Conservation (phyloP, 2,113 vertebrate genomes). For the Columbina picui region DNA sequence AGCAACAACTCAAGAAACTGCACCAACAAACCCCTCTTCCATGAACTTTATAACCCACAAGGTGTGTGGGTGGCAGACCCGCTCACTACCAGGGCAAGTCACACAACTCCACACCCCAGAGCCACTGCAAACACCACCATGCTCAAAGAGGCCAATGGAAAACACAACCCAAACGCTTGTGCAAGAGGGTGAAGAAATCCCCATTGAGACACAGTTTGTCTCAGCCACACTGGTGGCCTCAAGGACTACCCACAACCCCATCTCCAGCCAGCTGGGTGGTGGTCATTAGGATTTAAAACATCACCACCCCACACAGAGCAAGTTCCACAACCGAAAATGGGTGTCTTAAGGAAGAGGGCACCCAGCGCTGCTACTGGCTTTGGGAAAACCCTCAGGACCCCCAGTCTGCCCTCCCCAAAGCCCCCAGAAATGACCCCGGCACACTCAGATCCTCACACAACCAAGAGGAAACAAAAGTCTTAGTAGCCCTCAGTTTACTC, state of each 20-base stretch:
- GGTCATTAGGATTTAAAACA: background rate
- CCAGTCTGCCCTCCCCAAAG: background rate
- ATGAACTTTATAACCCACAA: rapidly evolving
- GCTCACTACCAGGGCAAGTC: rapidly evolving
- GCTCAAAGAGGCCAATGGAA: background rate
- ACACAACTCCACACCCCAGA: background rate
- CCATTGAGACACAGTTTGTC: rapidly evolving
- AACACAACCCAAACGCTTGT: background rate
- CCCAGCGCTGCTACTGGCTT: background rate
- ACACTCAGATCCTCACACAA: background rate
- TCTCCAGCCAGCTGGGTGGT: background rate
- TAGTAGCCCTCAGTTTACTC: background rate
- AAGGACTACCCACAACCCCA: rapidly evolving
- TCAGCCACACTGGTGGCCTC: background rate
- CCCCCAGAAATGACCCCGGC: rapidly evolving
- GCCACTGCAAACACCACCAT: background rate
- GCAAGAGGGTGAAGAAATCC: background rate
- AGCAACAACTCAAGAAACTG: background rate
- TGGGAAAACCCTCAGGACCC: background rate
- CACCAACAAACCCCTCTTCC: rapidly evolving
- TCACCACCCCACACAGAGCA: background rate
- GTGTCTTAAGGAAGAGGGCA: background rate
- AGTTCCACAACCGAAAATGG: rapidly evolving
- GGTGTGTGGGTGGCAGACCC: rapidly evolving
- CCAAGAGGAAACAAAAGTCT: rapidly evolving